phyloP scores from a whole-genome alignment of 2,113 vertebrate species.

The Sturnus vulgaris region DNA sequence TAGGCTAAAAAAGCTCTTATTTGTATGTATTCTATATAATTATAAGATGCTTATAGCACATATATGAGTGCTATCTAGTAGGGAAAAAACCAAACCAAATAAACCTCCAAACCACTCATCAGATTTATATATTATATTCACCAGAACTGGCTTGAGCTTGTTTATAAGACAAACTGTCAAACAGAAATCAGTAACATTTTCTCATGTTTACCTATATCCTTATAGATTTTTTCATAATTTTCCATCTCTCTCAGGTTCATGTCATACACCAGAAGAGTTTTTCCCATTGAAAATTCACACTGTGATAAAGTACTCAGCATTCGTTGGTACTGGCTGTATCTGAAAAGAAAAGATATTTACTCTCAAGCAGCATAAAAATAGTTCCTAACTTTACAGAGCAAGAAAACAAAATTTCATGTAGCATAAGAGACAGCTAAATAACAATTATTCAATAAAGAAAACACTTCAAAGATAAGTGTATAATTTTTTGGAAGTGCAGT shows the following conservation, averaged over 20 bases:
- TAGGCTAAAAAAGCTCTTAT: neutral
- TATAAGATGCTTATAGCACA: neutral
- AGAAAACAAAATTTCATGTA: neutral
- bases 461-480: neutral
- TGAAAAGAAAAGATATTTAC: slow-evolving; percentile 53
- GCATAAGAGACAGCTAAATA: neutral
- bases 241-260: slow-evolving; percentile 99
- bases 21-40: neutral
- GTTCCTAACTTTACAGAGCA: neutral
- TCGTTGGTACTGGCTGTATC: slow-evolving; percentile 92
- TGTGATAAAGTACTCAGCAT: slow-evolving; percentile 93
- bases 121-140: neutral
- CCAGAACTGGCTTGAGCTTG: neutral
- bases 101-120: neutral
- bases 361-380: neutral
- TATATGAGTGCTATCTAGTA: neutral
- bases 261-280: slow-evolving; percentile 94
- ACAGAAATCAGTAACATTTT: neutral
- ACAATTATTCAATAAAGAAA: neutral
- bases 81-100: neutral
- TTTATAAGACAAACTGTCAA: neutral
- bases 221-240: slow-evolving; percentile 95
- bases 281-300: slow-evolving; percentile 98
- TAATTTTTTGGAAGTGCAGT: neutral
- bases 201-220: slow-evolving; percentile 85